These are phyloP conservation scores for Heterodera carotae DNA, from an alignment of 1,140 invertebrate species.

Conservation along the genomic window DNA sequence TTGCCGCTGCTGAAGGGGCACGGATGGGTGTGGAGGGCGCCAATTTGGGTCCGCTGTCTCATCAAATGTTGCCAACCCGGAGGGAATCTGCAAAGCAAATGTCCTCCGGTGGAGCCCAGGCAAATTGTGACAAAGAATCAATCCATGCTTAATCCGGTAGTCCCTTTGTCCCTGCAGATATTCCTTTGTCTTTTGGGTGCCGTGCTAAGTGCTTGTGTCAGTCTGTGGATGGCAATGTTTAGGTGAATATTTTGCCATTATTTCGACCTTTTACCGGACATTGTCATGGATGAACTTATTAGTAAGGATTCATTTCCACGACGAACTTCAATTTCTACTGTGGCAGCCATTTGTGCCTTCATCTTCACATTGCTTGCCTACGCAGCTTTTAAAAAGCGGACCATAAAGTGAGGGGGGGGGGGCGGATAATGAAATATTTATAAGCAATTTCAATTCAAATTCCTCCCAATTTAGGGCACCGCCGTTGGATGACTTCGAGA, in stretches of 20 bases:
- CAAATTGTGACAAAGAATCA: background rate
- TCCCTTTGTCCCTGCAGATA: background rate
- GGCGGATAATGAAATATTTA: background rate
- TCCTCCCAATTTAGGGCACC: constrained; percentile 3
- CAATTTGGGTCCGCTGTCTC: background rate
- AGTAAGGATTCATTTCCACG: background rate
- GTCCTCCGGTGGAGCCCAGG: constrained; percentile 18
- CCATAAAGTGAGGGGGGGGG: constrained; percentile 4
- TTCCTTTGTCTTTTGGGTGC: constrained; percentile 23
- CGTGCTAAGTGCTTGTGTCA: constrained; percentile 23
- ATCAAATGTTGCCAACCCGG: constrained; percentile 11
- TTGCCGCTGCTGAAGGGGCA: constrained; percentile 14
- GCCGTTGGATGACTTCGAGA: constrained; percentile 25
- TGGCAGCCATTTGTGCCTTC: constrained; percentile 22
- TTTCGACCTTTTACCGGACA: background rate
- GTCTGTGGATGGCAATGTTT: constrained; percentile 32
- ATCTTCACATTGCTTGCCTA: constrained; percentile 25
- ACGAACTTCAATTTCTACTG: constrained; percentile 20
- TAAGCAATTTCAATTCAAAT: background rate
- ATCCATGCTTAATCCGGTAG: background rate
- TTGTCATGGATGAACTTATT: background rate
- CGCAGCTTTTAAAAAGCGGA: constrained; percentile 15
- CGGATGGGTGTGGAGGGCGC: constrained; percentile 10
- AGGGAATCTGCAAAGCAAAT: constrained; percentile 22
- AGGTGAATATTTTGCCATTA: constrained; percentile 4